Percentiles rank a stretch among this genome's conserved stretches.
Evolutionary conservation across 2,888 invertebrate species (phyloP).

Genomic region (Caradrina kadenii): DNA sequence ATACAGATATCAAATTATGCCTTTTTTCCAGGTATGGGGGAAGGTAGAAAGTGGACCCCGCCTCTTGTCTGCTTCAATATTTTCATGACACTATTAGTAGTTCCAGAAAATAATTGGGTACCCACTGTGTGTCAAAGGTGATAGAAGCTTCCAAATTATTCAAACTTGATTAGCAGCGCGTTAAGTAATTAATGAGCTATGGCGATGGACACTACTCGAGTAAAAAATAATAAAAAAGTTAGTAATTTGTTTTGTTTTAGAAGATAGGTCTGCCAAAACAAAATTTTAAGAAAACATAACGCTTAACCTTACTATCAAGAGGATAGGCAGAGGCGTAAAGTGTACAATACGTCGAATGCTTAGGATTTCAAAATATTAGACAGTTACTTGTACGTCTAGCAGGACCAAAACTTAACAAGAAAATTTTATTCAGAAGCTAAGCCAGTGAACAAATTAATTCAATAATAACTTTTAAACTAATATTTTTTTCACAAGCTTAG

Average conservation of each 20-base stretch:
- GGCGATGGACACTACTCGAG: neutral
- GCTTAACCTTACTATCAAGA: no score
- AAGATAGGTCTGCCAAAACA: no score
- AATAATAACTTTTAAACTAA: neutral
- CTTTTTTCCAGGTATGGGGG: neutral
- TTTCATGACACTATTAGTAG: neutral
- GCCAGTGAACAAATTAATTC: neutral
- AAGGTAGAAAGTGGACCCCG: neutral
- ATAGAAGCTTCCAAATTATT: neutral
- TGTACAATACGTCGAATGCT: no score
- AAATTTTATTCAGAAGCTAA: no score
- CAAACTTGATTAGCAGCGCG: constrained; percentile 26
- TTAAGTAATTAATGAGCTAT: constrained; percentile 20
- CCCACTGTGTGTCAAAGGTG: neutral
- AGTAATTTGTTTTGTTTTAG: neutral
- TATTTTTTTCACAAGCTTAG: no score
- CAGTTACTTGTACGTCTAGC: no score
- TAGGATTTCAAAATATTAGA: no score
- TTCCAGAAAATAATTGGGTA: neutral
- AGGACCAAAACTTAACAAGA: no score
- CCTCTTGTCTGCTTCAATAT: no score
- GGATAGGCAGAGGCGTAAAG: no score
- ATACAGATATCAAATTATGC: neutral
- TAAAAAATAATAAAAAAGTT: neutral
- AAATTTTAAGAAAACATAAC: no score